Percentiles rank a stretch among this genome's conserved stretches.
These are phyloP conservation scores for Ophiodon elongatus DNA, from an alignment of 2,113 vertebrate genomes.

Conservation along the genomic window DNA sequence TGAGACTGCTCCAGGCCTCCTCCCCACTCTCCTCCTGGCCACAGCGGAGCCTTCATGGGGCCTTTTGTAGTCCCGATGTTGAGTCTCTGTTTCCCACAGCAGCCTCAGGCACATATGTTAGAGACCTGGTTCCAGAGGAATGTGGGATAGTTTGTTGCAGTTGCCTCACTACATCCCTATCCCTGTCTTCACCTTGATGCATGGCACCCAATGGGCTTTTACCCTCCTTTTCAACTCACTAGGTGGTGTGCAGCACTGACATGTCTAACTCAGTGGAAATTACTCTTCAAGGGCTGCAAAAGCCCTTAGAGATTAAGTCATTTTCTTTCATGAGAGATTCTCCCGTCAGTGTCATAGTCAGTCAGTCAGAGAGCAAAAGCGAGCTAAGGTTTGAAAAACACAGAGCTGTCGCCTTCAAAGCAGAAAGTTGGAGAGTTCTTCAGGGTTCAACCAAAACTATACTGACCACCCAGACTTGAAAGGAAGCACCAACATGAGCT, in stretches of 20 bases:
- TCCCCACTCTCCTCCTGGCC: not conserved
- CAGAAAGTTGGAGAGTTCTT: slow-evolving; percentile 26
- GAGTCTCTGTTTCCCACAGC: slow-evolving; percentile 31
- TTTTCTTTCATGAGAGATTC: slow-evolving; percentile 62
- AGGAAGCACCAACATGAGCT: not conserved
- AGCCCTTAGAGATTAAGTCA: slow-evolving; percentile 46
- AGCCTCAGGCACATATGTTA: slow-evolving; percentile 24
- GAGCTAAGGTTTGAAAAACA: slow-evolving; percentile 33
- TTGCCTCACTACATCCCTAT: slow-evolving; percentile 25
- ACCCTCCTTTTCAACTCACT: slow-evolving; percentile 61
- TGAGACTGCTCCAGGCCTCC: slow-evolving; percentile 18
- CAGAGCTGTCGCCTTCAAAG: slow-evolving; percentile 58
- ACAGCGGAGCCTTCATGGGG: slow-evolving; percentile 1
- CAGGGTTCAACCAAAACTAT: slow-evolving; percentile 34
- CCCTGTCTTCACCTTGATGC: slow-evolving; percentile 43
- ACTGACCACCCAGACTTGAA: slow-evolving; percentile 37
- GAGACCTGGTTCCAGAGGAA: slow-evolving; percentile 34
- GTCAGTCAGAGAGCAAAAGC: slow-evolving; percentile 51
- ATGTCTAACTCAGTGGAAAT: slow-evolving; percentile 65
- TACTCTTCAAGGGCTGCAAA: slow-evolving; percentile 64
- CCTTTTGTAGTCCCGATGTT: slow-evolving; percentile 31
- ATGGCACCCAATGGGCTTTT: slow-evolving; percentile 46
- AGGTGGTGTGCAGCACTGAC: slow-evolving; percentile 56
- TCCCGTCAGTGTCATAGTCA: slow-evolving; percentile 50
- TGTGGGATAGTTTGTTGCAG: slow-evolving; percentile 26